Evolutionary conservation across 2,888 invertebrate genomes (phyloP).

Genomic region (Cosmia trapezina): DNA sequence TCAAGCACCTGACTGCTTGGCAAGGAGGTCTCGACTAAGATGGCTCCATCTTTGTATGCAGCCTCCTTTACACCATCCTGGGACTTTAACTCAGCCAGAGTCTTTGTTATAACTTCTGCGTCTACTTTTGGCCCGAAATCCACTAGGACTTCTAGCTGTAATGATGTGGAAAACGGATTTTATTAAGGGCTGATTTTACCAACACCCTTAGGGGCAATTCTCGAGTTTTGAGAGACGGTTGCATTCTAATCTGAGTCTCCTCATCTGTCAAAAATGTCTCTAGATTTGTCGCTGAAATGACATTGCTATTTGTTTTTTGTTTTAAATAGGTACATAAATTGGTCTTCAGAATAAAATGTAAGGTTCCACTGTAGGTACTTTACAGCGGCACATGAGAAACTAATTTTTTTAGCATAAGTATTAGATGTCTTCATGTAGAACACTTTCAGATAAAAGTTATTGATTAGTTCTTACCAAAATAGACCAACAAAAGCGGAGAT

Average conservation of each 20-base stretch:
- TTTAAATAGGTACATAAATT: no score
- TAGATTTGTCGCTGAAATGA: neutral
- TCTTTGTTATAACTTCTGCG: constrained; percentile 69
- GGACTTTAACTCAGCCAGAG: constrained; percentile 75
- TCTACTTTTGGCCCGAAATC: constrained; percentile 79
- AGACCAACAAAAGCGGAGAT: no score
- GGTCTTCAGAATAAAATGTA: no score
- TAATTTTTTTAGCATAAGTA: no score
- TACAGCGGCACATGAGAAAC: no score
- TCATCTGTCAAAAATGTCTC: neutral
- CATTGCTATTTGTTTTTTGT: no score
- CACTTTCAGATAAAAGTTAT: no score
- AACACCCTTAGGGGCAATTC: neutral
- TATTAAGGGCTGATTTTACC: neutral
- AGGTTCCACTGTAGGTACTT: no score
- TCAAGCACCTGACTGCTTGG: constrained; percentile 88
- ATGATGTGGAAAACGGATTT: neutral
- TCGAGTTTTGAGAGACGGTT: neutral
- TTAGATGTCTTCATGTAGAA: no score
- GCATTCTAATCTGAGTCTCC: neutral
- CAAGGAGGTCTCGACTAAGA: constrained; percentile 92
- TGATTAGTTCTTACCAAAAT: no score
- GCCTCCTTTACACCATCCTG: constrained; percentile 78
- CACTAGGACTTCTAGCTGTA: constrained; percentile 82
- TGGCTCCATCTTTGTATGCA: constrained; percentile 91